A percentile compares a stretch with the other conserved stretches of the same genome.
Evolutionary conservation across 2,888 invertebrate genomes (phyloP).

Genomic region (Mesochorus sp.): DNA sequence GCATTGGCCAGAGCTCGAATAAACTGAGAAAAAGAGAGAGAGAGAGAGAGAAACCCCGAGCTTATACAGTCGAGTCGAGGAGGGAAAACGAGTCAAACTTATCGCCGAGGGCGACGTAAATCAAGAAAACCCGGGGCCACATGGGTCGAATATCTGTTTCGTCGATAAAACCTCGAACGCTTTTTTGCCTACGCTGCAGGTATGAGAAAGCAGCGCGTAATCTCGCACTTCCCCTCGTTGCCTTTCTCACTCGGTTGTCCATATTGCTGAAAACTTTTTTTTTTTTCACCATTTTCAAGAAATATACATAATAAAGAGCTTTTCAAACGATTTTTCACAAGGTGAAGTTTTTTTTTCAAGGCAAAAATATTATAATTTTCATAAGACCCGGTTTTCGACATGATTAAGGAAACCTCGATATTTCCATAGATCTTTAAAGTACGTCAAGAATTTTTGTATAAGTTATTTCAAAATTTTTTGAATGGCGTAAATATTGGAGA

Average conservation of each 20-base stretch:
- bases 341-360: background rate
- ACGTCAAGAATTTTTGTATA: too few species aligned
- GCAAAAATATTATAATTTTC: too few species aligned
- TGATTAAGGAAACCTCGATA: too few species aligned
- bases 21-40: conserved; percentile 27
- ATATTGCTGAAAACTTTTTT: background rate
- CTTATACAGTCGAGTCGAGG: conserved; percentile 34
- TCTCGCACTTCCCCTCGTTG: conserved; percentile 10
- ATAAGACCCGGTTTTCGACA: too few species aligned
- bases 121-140: conserved; percentile 67
- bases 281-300: conserved; percentile 17
- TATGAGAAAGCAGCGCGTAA: conserved; percentile 40
- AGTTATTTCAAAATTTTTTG: too few species aligned
- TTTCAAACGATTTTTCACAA: too few species aligned
- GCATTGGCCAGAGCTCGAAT: conserved; percentile 51
- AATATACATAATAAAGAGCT: conserved; percentile 2
- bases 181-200: conserved; percentile 65
- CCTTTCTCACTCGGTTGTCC: background rate
- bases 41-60: conserved; percentile 28
- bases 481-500: too few species aligned
- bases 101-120: conserved; percentile 71
- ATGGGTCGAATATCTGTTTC: conserved; percentile 64
- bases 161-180: conserved; percentile 62
- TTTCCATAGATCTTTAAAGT: too few species aligned
- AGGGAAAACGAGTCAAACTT: conserved; percentile 58